phyloP scores from a whole-genome alignment of 2,113 vertebrate species.

The Neofelis nebulosa region DNA sequence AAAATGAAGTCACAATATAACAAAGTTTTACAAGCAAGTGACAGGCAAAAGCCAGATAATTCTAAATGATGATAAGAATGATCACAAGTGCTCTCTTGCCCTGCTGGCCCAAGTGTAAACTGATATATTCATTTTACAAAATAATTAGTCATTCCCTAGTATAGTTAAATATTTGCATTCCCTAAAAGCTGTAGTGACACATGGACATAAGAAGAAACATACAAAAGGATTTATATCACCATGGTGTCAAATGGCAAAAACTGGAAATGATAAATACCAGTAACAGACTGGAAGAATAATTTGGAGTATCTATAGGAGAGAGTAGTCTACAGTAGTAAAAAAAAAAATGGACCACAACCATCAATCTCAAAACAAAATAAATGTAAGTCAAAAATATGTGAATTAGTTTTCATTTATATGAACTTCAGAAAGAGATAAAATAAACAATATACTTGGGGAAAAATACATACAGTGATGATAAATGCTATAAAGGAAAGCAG shows the following conservation, averaged over 20 bases:
- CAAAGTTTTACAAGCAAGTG: neutral
- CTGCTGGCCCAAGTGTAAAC: neutral
- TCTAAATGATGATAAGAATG: neutral
- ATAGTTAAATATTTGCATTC: neutral
- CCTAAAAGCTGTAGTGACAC: neutral
- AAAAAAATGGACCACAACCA: neutral
- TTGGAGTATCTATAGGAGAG: neutral
- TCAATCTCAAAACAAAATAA: neutral
- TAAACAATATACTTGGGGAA: neutral
- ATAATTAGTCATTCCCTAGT: neutral
- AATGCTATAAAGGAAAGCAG: neutral
- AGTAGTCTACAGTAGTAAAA: neutral
- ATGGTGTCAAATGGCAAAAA: neutral
- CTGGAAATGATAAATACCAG: neutral
- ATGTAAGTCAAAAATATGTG: neutral
- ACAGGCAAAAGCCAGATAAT: neutral
- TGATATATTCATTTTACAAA: neutral
- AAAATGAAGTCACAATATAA: neutral
- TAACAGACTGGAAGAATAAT: neutral
- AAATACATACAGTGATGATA: neutral
- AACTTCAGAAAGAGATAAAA: neutral
- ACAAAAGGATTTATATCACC: neutral
- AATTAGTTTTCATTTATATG: neutral
- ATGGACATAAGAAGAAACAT: neutral
- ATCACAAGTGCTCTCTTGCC: neutral